Base-by-base conservation (phyloP, 2,888 invertebrate species). In the Stenchaetothrips biformis region DNA sequence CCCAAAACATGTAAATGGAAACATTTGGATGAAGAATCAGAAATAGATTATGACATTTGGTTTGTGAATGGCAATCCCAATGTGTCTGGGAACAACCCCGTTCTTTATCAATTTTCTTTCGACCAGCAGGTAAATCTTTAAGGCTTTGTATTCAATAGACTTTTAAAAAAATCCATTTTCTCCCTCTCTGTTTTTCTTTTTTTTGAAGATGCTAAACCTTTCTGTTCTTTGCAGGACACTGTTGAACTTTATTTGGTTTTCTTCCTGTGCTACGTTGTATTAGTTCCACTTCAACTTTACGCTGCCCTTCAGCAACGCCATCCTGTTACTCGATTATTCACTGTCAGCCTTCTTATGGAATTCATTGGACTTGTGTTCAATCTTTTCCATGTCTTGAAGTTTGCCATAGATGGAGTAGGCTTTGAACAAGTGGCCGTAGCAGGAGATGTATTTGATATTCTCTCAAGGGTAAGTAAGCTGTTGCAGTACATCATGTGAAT, bases 1-100 rank as follows among this genome's bases (percentile, higher is more conserved):
- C 91, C 90, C 81, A 90, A 90, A 7, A 92, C 92, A 1, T 97
- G 97, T 85, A 90, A 92, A 82, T 97, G 97, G 97, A 93, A 93
- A 84, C 91, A 95, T 84, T 93, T 93, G 82, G 88, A 90, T 82
- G 89, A 90, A 59, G 86, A 87, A n/a, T 85, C 88, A 48, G 86
- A 87, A 80, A 87, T 95, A 18, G 88, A 92, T 80, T 99, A 98
- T 87, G 96, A 99, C 86, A 93, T 99, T 83, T 97, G 96, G 94
- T 90, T 99, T 79, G 98, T 98, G 9, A 99, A 99, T 88, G 98
- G 98, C 48, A 95, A 96, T 87, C 99, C 99, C 0, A 95, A 95
- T 86, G 90, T 92, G 84, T 94, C 95, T 81, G 91, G 94, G 82
- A 94, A 94, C 85, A 97, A 96, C 86, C 94, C 95, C 81, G 90